These are phyloP conservation scores for Conger conger DNA, from an alignment of 2,113 vertebrate species.

Conservation along the genomic window DNA sequence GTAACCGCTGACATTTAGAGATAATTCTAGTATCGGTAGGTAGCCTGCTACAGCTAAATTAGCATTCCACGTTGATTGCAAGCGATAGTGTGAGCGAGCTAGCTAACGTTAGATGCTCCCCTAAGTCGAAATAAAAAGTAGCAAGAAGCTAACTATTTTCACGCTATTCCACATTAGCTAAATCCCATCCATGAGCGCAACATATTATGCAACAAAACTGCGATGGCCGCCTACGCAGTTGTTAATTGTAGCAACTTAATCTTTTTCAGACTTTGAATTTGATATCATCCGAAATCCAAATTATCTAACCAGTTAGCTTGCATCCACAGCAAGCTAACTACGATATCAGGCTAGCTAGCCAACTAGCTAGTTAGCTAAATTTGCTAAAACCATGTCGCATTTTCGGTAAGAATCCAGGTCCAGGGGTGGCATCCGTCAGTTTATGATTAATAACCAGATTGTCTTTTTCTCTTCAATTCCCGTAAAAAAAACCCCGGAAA, in stretches of 20 bases:
- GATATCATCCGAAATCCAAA: conserved; percentile 24
- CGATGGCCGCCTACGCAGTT: conserved; percentile 43
- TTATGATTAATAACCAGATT: conserved; percentile 28
- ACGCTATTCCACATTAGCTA: conserved; percentile 19
- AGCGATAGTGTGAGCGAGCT: conserved; percentile 40
- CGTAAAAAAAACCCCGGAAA: conserved; percentile 22
- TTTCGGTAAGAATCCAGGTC: conserved; percentile 51
- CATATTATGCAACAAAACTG: conserved; percentile 35
- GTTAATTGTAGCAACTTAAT: conserved; percentile 25
- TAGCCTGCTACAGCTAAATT: conserved; percentile 34
- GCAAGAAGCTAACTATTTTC: conserved; percentile 4
- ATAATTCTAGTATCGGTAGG: conserved; percentile 27
- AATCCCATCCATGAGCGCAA: conserved; percentile 30
- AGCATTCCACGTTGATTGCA: conserved; percentile 40
- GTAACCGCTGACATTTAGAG: conserved; percentile 62
- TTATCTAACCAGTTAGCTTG: conserved; percentile 19
- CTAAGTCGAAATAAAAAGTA: conserved; percentile 41
- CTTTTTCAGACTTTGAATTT: conserved; percentile 35
- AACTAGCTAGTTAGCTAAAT: conserved; percentile 21
- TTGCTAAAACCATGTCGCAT: conserved; percentile 68
- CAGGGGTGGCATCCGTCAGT: conserved; percentile 37
- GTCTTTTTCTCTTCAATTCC: conserved; percentile 42
- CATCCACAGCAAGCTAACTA: conserved; percentile 29
- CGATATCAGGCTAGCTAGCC: background rate
- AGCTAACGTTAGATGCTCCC: conserved; percentile 32